A percentile compares a stretch with the other conserved stretches of the same genome.
These are phyloP conservation scores for Geophilus truncorum DNA, from an alignment of 2,888 invertebrate genomes.

Conservation along the genomic window DNA sequence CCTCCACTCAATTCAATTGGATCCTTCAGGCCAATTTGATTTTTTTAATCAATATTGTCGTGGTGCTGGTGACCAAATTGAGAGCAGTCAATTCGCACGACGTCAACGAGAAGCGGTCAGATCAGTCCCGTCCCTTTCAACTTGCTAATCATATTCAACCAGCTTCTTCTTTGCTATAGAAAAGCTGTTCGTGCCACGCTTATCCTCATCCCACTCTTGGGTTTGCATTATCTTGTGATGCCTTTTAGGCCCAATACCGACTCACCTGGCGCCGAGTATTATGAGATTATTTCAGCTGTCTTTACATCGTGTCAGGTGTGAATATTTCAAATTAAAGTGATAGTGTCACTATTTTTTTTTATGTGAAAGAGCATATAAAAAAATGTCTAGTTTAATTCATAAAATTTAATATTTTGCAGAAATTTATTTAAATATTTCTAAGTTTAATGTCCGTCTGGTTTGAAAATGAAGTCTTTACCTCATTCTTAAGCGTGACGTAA, in stretches of 20 bases:
- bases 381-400: too few species aligned
- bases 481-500: too few species aligned
- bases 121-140: background rate
- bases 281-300: conserved; percentile 78
- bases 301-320: conserved; percentile 77
- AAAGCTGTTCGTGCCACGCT: conserved; percentile 74
- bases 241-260: conserved; percentile 71
- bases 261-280: conserved; percentile 52
- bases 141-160: conserved; percentile 4
- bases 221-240: conserved; percentile 82
- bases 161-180: conserved; percentile 41
- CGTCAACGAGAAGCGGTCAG: conserved; percentile 35
- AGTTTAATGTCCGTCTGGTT: too few species aligned
- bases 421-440: too few species aligned
- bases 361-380: too few species aligned
- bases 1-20: background rate
- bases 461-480: too few species aligned
- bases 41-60: conserved; percentile 42
- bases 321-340: background rate
- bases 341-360: too few species aligned
- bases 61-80: conserved; percentile 36
- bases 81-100: conserved; percentile 36
- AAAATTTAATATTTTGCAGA: too few species aligned
- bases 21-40: conserved; percentile 40
- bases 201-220: conserved; percentile 82